phyloP scores from a whole-genome alignment of 2,888 invertebrate species.

The Aphelenchoides bicaudatus region DNA sequence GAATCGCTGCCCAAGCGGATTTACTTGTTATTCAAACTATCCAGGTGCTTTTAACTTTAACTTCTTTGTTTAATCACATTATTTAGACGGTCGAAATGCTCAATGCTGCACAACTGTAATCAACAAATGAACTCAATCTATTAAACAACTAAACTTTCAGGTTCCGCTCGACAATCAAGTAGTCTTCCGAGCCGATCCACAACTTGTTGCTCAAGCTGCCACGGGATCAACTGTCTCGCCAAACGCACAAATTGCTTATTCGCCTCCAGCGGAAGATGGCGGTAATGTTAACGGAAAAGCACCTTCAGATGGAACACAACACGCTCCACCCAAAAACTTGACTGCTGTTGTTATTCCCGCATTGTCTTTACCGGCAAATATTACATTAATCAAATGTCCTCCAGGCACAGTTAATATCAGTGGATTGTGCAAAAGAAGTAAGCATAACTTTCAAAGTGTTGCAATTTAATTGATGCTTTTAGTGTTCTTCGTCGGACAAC shows the following conservation, averaged over 20 bases:
- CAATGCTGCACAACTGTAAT: constrained; percentile 41
- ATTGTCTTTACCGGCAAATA: constrained; percentile 8
- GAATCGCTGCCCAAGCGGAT: constrained; percentile 33
- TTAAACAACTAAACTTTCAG: no score
- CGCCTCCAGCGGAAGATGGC: constrained; percentile 12
- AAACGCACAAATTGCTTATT: neutral
- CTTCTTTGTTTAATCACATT: constrained; percentile 42
- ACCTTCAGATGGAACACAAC: neutral
- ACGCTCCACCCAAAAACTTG: neutral
- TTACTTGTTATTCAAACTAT: constrained; percentile 40
- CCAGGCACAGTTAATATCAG: constrained; percentile 37
- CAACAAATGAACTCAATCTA: no score
- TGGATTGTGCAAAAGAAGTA: constrained; percentile 35
- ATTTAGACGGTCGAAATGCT: constrained; percentile 37
- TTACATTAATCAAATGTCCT: constrained; percentile 28
- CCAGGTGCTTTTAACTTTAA: no score
- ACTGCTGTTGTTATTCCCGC: constrained; percentile 18
- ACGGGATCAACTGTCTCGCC: constrained; percentile 1
- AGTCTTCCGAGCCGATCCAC: constrained; percentile 14
- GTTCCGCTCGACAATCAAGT: constrained; percentile 35
- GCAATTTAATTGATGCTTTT: neutral
- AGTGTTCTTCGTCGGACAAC: constrained; percentile 57
- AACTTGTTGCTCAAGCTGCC: constrained; percentile 13
- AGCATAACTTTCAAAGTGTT: no score
- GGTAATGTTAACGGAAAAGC: constrained; percentile 1